Conservation (phyloP, 1,140 invertebrate genomes). For the Paraescarpia echinospica region DNA sequence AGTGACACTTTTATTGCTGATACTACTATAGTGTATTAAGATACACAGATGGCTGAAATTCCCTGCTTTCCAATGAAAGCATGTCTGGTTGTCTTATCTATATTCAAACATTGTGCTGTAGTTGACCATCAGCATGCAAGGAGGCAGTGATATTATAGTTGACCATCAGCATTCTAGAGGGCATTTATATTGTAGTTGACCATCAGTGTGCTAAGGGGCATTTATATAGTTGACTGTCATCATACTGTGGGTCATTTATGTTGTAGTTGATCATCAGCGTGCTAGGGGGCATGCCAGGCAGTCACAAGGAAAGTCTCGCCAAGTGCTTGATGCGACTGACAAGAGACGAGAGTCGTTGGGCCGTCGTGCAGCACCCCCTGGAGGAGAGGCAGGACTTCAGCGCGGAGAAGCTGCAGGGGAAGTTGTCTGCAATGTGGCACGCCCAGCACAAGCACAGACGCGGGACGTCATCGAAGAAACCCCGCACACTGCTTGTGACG, state of each 20-base stretch:
- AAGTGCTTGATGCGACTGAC: slow-evolving; percentile 37
- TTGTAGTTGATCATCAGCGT: slow-evolving; percentile 43
- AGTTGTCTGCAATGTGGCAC: slow-evolving; percentile 35
- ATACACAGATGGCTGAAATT: too few relatives aligned
- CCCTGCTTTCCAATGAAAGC: too few relatives aligned
- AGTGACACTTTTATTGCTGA: too few relatives aligned
- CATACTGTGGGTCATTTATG: background rate
- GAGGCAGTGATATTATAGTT: background rate
- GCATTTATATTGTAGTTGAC: background rate
- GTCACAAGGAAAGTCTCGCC: slow-evolving; percentile 43
- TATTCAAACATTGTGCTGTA: too few relatives aligned
- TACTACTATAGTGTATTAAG: too few relatives aligned
- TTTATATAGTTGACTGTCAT: background rate
- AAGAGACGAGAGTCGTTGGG: slow-evolving; percentile 41
- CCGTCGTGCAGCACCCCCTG: slow-evolving; percentile 35
- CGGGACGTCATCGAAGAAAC: slow-evolving; percentile 25
- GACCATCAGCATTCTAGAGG: background rate
- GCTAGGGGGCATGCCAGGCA: slow-evolving; percentile 45
- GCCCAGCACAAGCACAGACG: background rate
- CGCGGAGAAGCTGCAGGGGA: slow-evolving; percentile 35
- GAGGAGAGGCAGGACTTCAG: slow-evolving; percentile 33
- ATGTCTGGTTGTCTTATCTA: too few relatives aligned
- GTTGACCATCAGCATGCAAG: too few relatives aligned
- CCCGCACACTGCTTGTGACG: slow-evolving; percentile 40
- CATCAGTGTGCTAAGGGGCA: background rate